phyloP scores from a whole-genome alignment of 2,888 invertebrate species.

The Spodoptera littoralis region DNA sequence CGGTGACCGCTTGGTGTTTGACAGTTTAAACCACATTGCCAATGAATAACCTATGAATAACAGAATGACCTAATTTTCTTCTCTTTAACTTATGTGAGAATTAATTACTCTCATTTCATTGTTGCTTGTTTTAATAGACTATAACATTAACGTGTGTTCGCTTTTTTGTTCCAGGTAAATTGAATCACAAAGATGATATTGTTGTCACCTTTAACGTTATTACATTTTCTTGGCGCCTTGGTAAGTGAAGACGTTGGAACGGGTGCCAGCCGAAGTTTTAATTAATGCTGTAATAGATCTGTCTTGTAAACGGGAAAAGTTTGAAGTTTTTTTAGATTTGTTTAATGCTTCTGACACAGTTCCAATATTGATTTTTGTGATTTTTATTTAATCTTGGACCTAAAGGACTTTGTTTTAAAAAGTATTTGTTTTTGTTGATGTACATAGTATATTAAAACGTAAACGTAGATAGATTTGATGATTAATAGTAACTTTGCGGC shows the following conservation, averaged over 20 bases:
- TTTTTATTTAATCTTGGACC: neutral
- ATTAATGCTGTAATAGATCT: neutral
- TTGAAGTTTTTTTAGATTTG: neutral
- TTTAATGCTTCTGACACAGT: constrained; percentile 2
- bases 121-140: constrained; percentile 24
- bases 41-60: constrained; percentile 25
- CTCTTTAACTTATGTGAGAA: constrained; percentile 31
- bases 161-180: constrained; percentile 50
- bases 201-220: constrained; percentile 2
- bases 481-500: too few species aligned
- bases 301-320: neutral
- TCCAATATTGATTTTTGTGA: neutral
- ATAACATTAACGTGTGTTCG: constrained; percentile 25
- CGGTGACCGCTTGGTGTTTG: too few species aligned
- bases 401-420: neutral
- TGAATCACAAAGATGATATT: constrained; percentile 12
- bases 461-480: neutral
- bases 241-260: constrained; percentile 12
- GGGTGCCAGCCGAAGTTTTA: constrained; percentile 11
- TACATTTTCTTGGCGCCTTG: constrained; percentile 3
- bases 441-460: neutral
- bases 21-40: constrained; percentile 7
- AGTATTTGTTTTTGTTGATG: too few species aligned
- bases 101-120: constrained; percentile 33
- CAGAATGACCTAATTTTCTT: constrained; percentile 35